Percentiles rank a stretch among this genome's conserved stretches.
These are phyloP conservation scores for Willisornis vidua DNA, from an alignment of 2,113 vertebrate species.

Conservation along the genomic window DNA sequence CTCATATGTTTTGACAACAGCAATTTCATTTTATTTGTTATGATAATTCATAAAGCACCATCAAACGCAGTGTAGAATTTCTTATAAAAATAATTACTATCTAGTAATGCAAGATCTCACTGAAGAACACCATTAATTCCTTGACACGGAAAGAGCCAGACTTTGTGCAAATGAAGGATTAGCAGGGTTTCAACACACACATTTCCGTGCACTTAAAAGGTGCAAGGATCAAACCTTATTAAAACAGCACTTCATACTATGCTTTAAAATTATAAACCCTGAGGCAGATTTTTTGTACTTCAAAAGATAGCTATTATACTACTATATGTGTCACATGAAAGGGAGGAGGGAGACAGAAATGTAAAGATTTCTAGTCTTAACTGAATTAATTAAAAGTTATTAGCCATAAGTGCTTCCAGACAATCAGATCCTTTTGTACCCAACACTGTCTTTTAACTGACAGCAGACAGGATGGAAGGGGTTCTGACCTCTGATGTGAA, in stretches of 20 bases:
- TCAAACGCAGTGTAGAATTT: background rate
- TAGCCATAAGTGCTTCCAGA: no score
- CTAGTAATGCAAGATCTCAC: background rate
- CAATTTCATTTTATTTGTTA: background rate
- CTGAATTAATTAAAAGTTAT: no score
- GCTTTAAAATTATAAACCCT: background rate
- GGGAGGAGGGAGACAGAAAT: no score
- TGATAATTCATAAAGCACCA: background rate
- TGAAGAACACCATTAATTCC: slow-evolving; percentile 22
- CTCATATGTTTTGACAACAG: background rate
- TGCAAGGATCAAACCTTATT: slow-evolving; percentile 1
- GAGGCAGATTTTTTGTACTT: background rate
- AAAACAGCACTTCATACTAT: slow-evolving; percentile 13
- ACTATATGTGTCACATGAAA: background rate
- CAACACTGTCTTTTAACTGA: no score
- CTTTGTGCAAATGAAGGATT: slow-evolving; percentile 41
- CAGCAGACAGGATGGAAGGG: no score
- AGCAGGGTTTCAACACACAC: background rate
- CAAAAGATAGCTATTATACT: background rate
- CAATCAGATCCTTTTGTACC: no score
- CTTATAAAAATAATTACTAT: slow-evolving; percentile 2
- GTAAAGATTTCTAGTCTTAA: no score
- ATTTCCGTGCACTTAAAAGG: background rate
- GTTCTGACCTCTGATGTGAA: no score
- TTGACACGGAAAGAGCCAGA: background rate